Evolutionary conservation across 2,888 invertebrate genomes (phyloP).

Genomic region (Drosophila vallismaia): DNA sequence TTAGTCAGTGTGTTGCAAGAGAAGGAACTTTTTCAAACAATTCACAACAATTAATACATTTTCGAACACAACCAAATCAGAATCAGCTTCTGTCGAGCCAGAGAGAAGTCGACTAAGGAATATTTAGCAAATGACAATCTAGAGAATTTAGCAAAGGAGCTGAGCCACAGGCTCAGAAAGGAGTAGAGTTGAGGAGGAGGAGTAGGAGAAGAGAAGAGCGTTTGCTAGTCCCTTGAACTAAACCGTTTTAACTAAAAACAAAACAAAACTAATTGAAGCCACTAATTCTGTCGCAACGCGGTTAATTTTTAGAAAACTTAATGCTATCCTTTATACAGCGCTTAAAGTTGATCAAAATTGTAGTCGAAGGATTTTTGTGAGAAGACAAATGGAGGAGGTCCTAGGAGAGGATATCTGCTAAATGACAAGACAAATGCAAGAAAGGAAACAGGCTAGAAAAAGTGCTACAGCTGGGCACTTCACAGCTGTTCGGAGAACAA

Average conservation of each 20-base stretch:
- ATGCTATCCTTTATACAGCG: constrained; percentile 8
- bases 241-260: no score
- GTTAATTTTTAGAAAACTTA: constrained; percentile 13
- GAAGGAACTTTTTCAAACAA: neutral
- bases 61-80: neutral
- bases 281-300: constrained; percentile 12
- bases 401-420: constrained; percentile 3
- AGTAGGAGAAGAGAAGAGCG: constrained; percentile 27
- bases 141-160: constrained; percentile 60
- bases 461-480: constrained; percentile 15
- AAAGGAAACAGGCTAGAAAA: constrained; percentile 7
- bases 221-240: constrained; percentile 53
- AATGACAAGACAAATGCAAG: constrained; percentile 16
- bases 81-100: neutral
- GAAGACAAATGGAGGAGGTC: neutral
- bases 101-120: constrained; percentile 15
- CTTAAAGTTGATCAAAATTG: constrained; percentile 53
- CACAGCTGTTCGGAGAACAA: constrained; percentile 79
- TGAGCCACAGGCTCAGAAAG: constrained; percentile 5
- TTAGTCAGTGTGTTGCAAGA: neutral
- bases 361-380: constrained; percentile 54
- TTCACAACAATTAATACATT: no score
- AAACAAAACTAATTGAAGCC: neutral
- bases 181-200: no score
- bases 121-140: constrained; percentile 79